Evolutionary conservation across 2,888 invertebrate genomes (phyloP).

Genomic region (Flexamia atlantica): DNA sequence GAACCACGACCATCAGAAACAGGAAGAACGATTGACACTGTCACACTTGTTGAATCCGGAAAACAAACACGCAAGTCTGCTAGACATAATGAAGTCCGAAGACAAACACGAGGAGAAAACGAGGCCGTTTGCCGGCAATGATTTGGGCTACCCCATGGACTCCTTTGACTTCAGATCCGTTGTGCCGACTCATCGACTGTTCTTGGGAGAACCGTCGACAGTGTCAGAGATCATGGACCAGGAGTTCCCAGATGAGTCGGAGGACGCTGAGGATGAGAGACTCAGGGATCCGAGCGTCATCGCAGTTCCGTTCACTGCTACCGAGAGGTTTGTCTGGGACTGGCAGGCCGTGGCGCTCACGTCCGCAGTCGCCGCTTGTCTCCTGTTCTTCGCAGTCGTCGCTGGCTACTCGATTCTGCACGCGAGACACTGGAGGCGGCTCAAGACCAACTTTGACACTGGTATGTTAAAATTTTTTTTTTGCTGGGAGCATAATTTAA

Average conservation of each 20-base stretch:
- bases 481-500: no score
- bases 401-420: slow-evolving; percentile 87
- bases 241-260: slow-evolving; percentile 46
- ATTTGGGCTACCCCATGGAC: slow-evolving; percentile 53
- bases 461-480: slow-evolving; percentile 78
- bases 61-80: background rate
- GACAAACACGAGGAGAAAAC: slow-evolving; percentile 34
- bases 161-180: slow-evolving; percentile 59
- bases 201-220: slow-evolving; percentile 67
- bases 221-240: slow-evolving; percentile 67
- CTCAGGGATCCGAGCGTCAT: slow-evolving; percentile 61
- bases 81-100: slow-evolving; percentile 52
- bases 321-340: slow-evolving; percentile 80
- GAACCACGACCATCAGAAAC: slow-evolving; percentile 50
- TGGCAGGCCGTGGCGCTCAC: slow-evolving; percentile 86
- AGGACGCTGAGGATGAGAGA: slow-evolving; percentile 22
- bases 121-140: slow-evolving; percentile 27
- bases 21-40: slow-evolving; percentile 18
- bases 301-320: slow-evolving; percentile 70
- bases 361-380: slow-evolving; percentile 86
- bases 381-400: slow-evolving; percentile 88
- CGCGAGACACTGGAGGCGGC: slow-evolving; percentile 87
- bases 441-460: slow-evolving; percentile 87
- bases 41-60: slow-evolving; percentile 30
- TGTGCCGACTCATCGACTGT: slow-evolving; percentile 64